Evolutionary conservation across 2,888 invertebrate species (phyloP), one percentile per base, ranked within the genome.

Genomic region (Pardosa pseudoannulata): DNA sequence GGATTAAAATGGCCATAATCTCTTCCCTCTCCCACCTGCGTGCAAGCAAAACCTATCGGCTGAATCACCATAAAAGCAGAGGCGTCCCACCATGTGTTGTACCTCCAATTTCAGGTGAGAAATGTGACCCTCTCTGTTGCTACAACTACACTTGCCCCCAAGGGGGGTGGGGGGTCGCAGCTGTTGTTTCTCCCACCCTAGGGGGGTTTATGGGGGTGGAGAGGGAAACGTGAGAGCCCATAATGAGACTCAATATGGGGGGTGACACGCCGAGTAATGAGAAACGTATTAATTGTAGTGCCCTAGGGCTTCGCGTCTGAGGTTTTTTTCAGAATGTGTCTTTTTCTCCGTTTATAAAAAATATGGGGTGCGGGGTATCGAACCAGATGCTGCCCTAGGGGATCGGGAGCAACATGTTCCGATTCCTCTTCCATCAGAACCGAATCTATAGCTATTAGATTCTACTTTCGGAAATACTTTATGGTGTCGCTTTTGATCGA

Each of bases 61-160:
- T 56, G 56, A 56, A 56, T 56, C 56, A 56, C 56, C 56, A 56
- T 56, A 36, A 36, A 36, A 36, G 36, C 36, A 36, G 9, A 36
- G 36, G 36, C 36, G 36, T 36, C 36, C 39, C 41, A 62, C 67
- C 81, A 82, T 82, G 75, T 82, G 81, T n/a, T 82, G 81, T 75
- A 73, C 73, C 67, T 82, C 81, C 81, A 75, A 82, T 82, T 82
- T 82, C 81, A 82, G 75, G 81, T 82, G 81, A 82, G 81, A 82
- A 82, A 82, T 82, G 81, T 56, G 81, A 82, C 81, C 81, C 74
- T 74, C 74, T 74, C 75, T 56, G 68, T 70, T 82, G 75, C 75
- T 62, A 50, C 81, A 70, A 39, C 74, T 72, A 65, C 36, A 70
- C 71, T 36, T 32, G 32, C 79, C 74, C 74, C 64, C 46, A n/a